Conservation (phyloP, 2,113 vertebrate genomes). For the Pluvialis apricaria region DNA sequence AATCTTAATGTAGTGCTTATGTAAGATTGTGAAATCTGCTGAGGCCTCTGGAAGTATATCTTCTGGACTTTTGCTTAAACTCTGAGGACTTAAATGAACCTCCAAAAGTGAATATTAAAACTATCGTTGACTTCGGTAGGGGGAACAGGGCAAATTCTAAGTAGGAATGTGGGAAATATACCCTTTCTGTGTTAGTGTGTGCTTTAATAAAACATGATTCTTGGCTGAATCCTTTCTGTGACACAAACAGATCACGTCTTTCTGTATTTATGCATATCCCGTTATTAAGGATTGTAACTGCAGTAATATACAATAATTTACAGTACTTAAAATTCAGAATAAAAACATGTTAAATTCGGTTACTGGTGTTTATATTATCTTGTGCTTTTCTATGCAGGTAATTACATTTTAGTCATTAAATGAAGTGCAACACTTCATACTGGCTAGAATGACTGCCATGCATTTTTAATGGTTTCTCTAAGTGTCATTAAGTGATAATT, state of each 20-base stretch:
- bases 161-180: not conserved
- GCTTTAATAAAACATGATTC: not conserved
- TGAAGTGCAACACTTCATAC: slow-evolving; percentile 43
- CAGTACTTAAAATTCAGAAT: not conserved
- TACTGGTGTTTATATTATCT: slow-evolving; percentile 15
- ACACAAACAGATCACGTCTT: not conserved
- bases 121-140: not conserved
- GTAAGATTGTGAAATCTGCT: not conserved
- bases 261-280: not conserved
- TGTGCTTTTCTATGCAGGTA: slow-evolving; percentile 47
- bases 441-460: slow-evolving; percentile 29
- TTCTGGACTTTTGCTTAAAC: not conserved
- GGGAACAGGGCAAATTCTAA: not conserved
- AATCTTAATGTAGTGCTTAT: not conserved
- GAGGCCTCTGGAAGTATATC: not conserved
- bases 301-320: not conserved
- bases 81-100: not conserved
- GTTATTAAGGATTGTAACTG: not conserved
- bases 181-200: fast-evolving
- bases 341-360: not conserved
- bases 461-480: slow-evolving; percentile 48
- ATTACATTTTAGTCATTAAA: slow-evolving; percentile 59
- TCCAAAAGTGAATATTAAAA: not conserved
- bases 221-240: not conserved
- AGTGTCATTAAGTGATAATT: slow-evolving; percentile 49